Base-by-base conservation (phyloP, 2,113 vertebrate genomes). In the Pteronura brasiliensis region DNA sequence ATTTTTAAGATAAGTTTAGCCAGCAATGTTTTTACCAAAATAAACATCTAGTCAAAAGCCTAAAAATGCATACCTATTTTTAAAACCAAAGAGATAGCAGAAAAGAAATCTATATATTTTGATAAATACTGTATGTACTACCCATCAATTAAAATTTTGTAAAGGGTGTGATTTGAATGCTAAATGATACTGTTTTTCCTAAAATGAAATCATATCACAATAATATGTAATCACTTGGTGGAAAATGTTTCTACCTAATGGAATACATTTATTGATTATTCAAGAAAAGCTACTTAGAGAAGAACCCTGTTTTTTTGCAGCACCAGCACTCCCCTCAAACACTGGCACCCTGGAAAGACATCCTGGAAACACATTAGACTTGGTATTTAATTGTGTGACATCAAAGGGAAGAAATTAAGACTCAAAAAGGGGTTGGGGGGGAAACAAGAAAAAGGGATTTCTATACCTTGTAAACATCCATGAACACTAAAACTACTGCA, bases 401-500 rank as follows among this genome's bases (percentile, higher is more conserved):
- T 67, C 27, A 63, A 74, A 90, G 67, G 39, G n/a, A 55, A 67
- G 71, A 42, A 72, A 82, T 31, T 27, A 87, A 79, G 47, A 90
- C 61, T 83, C 71, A 79, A 81, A 47, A 36, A 15, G 7, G 13
- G 39, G 12, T 11, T 79, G 4, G 25, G n/a, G 12, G 6, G 42
- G 47, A 90, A 36, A 44, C 49, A 55, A 90, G n/a, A 36, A 90
- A 77, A 93, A n/a, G 17, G 23, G 17, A 6, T 39, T 83, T 91
- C 27, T 90, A 6, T 65, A 91, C 36, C 20, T 88, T 69, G 2
- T 55, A 80, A 93, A 74, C 11, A 69, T 47, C 17, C 52, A 17
- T 42, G 44, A 81, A 67, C 39, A 79, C 14, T 88, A 20, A 97
- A 91, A 89, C 36, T 97, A 61, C 92, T 97, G 97, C 20, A 59